Base-by-base conservation (phyloP, 2,113 vertebrate species). In the Calidris pygmaea region DNA sequence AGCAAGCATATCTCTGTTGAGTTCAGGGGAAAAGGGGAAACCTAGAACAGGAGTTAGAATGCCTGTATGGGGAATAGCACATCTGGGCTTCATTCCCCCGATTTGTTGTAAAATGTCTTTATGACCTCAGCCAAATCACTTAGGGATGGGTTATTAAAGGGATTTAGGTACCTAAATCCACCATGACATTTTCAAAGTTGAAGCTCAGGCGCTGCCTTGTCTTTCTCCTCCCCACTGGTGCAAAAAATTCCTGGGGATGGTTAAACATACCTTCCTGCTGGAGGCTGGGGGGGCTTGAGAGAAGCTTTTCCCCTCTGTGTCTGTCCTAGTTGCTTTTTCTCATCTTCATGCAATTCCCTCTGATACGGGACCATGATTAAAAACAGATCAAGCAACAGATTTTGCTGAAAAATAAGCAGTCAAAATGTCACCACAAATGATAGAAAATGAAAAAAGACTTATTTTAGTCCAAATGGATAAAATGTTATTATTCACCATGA, bases 91-190 rank as follows among this genome's bases (percentile, higher is more conserved):
- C 94, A 96, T 97, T 97, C 83, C 14, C 70, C 65, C 1, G 26
- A 85, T 96, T 92, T 92, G 66, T 78, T 87, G 74, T 75, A 95
- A 95, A 97, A 91, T 93, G 87, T 95, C 87, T 12, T 83, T 87
- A 83, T 95, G 96, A 96, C 93, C 95, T 97, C 95, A 96, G 91
- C 56, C 66, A 91, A 96, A 96, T 83, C 87, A 76, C 87, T 91
- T 77, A 87, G 93, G 94, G 93, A 94, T 76, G 81, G 85, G 71
- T 93, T 96, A 95, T 96, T 97, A 96, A 96, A 93, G 70, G 94
- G 95, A 97, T 96, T 96, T 97, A 95, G 87, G 91, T 96, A 94
- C 94, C 87, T 91, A 96, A 97, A 97, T 96, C 91, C 81, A 95
- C 94, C 93, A 70, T 96, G 94, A 97, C 93, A 90, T 97, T 96